Conservation (phyloP, 2,888 invertebrate species). For the Ectemnius continuus region DNA sequence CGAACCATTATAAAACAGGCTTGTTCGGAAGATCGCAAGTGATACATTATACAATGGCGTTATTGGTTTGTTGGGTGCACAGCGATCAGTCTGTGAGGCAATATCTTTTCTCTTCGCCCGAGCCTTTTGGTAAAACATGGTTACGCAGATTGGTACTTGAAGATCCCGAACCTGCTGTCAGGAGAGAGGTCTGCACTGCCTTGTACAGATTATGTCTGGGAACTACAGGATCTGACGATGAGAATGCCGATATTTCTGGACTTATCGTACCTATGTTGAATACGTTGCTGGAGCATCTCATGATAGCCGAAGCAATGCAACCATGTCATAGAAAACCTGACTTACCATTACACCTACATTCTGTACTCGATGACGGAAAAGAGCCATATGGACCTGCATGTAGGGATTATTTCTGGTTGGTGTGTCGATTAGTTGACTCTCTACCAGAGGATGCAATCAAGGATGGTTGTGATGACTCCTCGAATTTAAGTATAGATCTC, state of each 20-base stretch:
- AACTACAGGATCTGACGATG: slow-evolving; percentile 80
- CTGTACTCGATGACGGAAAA: slow-evolving; percentile 88
- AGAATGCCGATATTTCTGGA: slow-evolving; percentile 77
- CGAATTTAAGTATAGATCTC: slow-evolving; percentile 83
- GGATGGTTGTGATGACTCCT: slow-evolving; percentile 80
- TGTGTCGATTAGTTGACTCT: slow-evolving; percentile 92
- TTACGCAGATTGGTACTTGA: slow-evolving; percentile 91
- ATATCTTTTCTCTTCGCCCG: slow-evolving; percentile 86
- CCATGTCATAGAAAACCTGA: slow-evolving; percentile 77
- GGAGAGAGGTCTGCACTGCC: slow-evolving; percentile 94
- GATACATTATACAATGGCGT: slow-evolving; percentile 93
- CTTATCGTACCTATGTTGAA: slow-evolving; percentile 89
- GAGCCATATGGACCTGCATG: slow-evolving; percentile 97
- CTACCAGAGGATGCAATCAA: slow-evolving; percentile 89
- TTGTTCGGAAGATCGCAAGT: slow-evolving; percentile 95
- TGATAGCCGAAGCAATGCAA: slow-evolving; percentile 92
- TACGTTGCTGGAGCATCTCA: slow-evolving; percentile 88
- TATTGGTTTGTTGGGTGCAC: slow-evolving; percentile 95
- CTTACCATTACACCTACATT: slow-evolving; percentile 79
- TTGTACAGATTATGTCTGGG: slow-evolving; percentile 93
- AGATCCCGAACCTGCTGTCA: slow-evolving; percentile 94
- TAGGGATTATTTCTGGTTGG: slow-evolving; percentile 95
- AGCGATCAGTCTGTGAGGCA: slow-evolving; percentile 89
- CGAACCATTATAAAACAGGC: slow-evolving; percentile 93
- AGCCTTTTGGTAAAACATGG: slow-evolving; percentile 86